phyloP scores from a whole-genome alignment of 2,113 vertebrate genomes.

The Megaceryle torquata region DNA sequence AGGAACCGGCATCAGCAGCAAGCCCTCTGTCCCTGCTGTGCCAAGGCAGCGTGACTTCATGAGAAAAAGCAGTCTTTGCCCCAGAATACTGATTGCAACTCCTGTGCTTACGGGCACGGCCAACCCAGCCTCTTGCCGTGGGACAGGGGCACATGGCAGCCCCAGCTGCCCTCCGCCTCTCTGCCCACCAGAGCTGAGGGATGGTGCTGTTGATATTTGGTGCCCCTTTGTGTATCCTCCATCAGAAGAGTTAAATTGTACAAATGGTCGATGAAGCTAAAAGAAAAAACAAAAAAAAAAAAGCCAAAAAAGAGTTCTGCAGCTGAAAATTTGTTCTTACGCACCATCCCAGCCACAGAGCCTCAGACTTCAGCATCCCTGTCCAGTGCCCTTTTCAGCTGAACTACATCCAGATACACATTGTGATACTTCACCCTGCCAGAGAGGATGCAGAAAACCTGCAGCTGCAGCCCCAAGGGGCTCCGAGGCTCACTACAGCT shows the following conservation, averaged over 20 bases:
- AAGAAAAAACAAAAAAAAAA: neutral
- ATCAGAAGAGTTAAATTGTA: rapidly evolving
- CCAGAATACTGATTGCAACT: neutral
- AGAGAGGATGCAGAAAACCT: neutral
- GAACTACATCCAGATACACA: rapidly evolving
- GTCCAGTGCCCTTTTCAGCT: neutral
- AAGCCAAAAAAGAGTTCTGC: neutral
- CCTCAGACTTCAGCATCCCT: neutral
- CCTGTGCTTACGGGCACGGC: neutral
- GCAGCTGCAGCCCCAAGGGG: neutral
- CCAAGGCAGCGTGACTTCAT: neutral
- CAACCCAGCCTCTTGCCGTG: neutral
- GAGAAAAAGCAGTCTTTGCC: neutral
- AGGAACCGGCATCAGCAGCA: neutral
- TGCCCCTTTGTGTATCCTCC: neutral
- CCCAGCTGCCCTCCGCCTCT: too few relatives aligned
- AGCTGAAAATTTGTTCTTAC: neutral
- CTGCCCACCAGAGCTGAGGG: neutral
- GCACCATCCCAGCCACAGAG: neutral
- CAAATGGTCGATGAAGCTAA: neutral
- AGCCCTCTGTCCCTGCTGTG: neutral
- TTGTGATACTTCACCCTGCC: neutral
- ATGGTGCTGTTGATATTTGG: neutral
- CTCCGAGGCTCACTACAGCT: neutral
- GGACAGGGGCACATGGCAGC: neutral